Conservation (phyloP, 2,113 vertebrate species). For the Toxotes chatareus region DNA sequence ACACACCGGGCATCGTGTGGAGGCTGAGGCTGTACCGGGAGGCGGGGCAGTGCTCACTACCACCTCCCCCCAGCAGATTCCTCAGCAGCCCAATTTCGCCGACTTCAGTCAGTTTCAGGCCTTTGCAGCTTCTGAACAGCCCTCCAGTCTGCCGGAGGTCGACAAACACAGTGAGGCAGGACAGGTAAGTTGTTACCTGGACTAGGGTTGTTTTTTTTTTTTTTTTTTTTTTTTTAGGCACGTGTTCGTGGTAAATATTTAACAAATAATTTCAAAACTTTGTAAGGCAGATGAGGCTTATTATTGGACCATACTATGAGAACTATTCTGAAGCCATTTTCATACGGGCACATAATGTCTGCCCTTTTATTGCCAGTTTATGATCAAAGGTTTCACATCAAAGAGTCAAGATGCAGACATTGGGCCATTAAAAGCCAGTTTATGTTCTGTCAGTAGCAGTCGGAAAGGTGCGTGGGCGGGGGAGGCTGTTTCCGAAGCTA, state of each 20-base stretch:
- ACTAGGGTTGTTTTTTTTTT: too few species aligned
- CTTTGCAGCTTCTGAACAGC: constrained; percentile 90
- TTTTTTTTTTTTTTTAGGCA: too few species aligned
- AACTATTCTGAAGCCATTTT: too few species aligned
- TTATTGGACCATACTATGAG: too few species aligned
- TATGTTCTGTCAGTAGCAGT: neutral
- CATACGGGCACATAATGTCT: too few species aligned
- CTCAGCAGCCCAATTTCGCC: constrained; percentile 98
- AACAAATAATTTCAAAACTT: neutral
- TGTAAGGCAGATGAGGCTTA: neutral
- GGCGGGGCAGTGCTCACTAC: constrained; percentile 88
- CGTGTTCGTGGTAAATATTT: too few species aligned
- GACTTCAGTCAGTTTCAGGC: constrained; percentile 99
- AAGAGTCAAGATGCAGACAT: neutral
- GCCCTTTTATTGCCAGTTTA: neutral
- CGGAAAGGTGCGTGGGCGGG: too few species aligned
- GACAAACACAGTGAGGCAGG: constrained; percentile 89
- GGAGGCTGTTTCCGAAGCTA: too few species aligned
- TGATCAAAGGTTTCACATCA: neutral
- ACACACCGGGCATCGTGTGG: constrained; percentile 87
- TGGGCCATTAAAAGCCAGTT: neutral
- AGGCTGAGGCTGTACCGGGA: constrained; percentile 87
- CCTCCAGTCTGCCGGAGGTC: constrained; percentile 87
- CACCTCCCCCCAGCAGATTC: constrained; percentile 97
- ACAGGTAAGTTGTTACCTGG: constrained; percentile 81